A percentile compares a stretch with the other conserved stretches of the same genome.
Conservation (phyloP, 2,113 vertebrate genomes). For the Drymodes brunneopygia region DNA sequence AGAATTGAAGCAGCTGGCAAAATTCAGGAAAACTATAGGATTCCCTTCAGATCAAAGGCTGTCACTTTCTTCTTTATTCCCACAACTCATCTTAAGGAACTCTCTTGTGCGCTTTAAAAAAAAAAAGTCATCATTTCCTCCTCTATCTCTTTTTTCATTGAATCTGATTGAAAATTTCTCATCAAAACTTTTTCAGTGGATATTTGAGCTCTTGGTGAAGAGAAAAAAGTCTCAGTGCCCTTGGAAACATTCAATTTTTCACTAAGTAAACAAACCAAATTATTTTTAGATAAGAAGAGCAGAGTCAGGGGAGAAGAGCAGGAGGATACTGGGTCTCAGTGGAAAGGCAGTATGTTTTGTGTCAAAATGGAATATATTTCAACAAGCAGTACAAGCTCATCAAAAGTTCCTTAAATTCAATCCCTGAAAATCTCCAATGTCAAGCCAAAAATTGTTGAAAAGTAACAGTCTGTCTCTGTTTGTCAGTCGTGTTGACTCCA, state of each 20-base stretch:
- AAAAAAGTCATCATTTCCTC: not conserved
- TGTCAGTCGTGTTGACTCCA: not conserved
- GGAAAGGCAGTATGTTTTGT: not conserved
- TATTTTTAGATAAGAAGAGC: slow-evolving; percentile 24
- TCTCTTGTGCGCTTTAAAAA: not conserved
- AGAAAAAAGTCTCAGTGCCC: not conserved
- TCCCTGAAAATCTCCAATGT: not conserved
- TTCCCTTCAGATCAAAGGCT: slow-evolving; percentile 36
- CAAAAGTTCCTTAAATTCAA: not conserved
- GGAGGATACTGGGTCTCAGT: not conserved
- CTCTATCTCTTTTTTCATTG: not conserved
- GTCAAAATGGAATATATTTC: slow-evolving; percentile 15
- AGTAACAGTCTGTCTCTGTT: not conserved
- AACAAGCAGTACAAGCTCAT: not conserved
- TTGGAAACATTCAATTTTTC: slow-evolving; percentile 35
- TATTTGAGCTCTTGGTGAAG: slow-evolving; percentile 7
- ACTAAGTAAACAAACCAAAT: slow-evolving; percentile 29
- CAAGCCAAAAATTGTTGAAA: not conserved
- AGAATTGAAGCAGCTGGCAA: slow-evolving; percentile 32
- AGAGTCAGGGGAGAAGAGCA: not conserved
- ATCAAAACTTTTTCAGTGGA: slow-evolving; percentile 28
- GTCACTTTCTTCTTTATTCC: slow-evolving; percentile 15
- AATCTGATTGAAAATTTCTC: slow-evolving; percentile 10
- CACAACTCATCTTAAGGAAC: not conserved
- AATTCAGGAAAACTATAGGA: slow-evolving; percentile 27